Percentiles rank a stretch among this genome's conserved stretches.
phyloP scores from a whole-genome alignment of 2,797 vertebrate genomes.

The Mastacembelus armatus region DNA sequence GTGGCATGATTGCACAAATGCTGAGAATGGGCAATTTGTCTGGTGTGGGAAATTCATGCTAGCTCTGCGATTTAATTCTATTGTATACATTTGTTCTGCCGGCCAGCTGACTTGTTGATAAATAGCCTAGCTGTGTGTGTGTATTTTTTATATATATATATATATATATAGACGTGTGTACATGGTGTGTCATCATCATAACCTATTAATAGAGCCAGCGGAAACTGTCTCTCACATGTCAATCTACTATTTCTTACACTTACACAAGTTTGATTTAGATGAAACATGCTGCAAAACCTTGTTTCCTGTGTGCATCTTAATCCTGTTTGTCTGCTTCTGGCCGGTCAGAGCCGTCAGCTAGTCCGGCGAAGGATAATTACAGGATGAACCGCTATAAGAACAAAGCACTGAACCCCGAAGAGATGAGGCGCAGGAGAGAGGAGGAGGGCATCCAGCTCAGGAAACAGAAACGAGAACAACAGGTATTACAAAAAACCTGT shows the following conservation, averaged over 20 bases:
- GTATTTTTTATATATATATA: slow-evolving; percentile 24
- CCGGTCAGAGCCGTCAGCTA: slow-evolving; percentile 91
- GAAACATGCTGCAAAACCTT: not conserved
- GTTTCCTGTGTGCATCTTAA: slow-evolving; percentile 1
- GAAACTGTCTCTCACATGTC: slow-evolving; percentile 7
- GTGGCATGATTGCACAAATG: slow-evolving; percentile 71
- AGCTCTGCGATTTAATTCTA: slow-evolving; percentile 66
- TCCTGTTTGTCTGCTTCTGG: not conserved
- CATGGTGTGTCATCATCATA: slow-evolving; percentile 41
- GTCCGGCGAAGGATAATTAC: slow-evolving; percentile 97
- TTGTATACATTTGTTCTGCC: slow-evolving; percentile 61
- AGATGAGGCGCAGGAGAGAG: slow-evolving; percentile 96
- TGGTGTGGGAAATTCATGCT: slow-evolving; percentile 66
- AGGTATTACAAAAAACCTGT: slow-evolving; percentile 78
- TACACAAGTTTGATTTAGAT: not conserved
- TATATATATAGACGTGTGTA: slow-evolving; percentile 52
- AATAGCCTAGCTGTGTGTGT: slow-evolving; percentile 46
- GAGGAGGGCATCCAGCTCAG: slow-evolving; percentile 98
- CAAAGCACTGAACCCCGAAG: slow-evolving; percentile 97
- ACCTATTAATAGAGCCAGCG: slow-evolving; percentile 48
- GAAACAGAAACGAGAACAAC: slow-evolving; percentile 98
- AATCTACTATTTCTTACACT: not conserved
- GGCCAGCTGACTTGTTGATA: slow-evolving; percentile 57
- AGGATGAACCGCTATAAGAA: slow-evolving; percentile 99
- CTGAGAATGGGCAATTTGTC: slow-evolving; percentile 73